Conservation (phyloP, 2,113 vertebrate genomes). For the Eulemur rufifrons region DNA sequence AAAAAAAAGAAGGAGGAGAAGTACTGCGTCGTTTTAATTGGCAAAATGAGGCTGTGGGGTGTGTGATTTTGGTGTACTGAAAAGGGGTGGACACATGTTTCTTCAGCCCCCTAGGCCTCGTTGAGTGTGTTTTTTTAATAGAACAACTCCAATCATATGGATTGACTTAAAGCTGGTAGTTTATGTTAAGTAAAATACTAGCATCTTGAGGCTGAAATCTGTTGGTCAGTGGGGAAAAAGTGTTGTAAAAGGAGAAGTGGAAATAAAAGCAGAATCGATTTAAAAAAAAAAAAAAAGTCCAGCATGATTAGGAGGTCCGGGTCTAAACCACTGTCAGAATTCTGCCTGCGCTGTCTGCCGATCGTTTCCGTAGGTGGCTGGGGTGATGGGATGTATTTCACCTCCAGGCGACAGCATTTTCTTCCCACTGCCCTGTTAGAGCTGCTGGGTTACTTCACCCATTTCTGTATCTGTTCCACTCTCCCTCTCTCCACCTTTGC, state of each 20-base stretch:
- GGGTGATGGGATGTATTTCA: not conserved
- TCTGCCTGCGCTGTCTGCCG: not conserved
- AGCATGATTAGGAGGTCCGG: not conserved
- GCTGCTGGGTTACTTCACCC: not conserved
- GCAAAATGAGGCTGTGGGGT: not conserved
- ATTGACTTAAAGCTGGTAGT: not conserved
- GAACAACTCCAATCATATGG: not conserved
- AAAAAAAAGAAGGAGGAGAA: not conserved
- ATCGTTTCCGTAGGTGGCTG: not conserved
- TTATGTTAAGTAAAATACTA: not conserved
- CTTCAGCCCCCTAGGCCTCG: not conserved
- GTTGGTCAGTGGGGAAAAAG: not conserved
- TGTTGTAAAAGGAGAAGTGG: not conserved
- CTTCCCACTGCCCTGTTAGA: not conserved
- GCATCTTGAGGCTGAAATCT: not conserved
- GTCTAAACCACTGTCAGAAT: not conserved
- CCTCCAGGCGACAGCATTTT: not conserved
- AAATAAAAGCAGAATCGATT: not conserved
- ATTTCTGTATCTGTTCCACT: not conserved
- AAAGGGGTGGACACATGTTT: not conserved
- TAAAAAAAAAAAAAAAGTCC: not conserved
- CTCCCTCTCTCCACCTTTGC: not conserved
- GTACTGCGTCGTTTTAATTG: slow-evolving; percentile 15
- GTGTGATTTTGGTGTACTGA: not conserved
- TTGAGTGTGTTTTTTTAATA: not conserved